Conservation (phyloP, 2,113 vertebrate species). For the Archilochus colubris region DNA sequence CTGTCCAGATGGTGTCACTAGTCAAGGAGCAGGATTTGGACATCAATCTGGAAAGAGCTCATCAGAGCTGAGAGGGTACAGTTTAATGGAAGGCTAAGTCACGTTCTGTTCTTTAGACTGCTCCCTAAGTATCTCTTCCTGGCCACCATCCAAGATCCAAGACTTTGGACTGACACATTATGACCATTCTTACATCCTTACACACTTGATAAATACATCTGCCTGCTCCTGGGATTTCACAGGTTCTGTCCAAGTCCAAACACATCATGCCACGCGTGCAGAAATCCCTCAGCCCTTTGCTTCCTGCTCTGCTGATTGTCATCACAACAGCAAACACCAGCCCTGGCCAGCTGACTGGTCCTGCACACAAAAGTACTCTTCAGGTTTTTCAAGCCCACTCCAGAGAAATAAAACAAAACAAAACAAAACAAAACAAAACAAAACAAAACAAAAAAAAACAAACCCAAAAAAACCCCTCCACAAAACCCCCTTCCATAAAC, state of each 20-base stretch:
- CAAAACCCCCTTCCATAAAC: background rate
- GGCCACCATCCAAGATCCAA: background rate
- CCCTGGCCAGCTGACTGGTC: constrained; percentile 36
- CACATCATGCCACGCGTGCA: background rate
- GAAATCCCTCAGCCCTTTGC: constrained; percentile 3
- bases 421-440: background rate
- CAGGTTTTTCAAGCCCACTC: constrained; percentile 56
- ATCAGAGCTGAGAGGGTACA: background rate
- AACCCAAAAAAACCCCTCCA: too few relatives aligned
- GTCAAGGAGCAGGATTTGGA: background rate
- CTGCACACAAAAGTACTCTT: constrained; percentile 40
- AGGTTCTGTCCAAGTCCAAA: background rate
- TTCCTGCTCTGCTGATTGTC: constrained; percentile 65
- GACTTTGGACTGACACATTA: background rate
- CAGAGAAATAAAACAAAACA: constrained; percentile 4
- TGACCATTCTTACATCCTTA: background rate
- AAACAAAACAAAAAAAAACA: too few relatives aligned
- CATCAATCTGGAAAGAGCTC: background rate
- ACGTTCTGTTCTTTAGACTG: background rate
- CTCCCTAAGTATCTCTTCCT: background rate
- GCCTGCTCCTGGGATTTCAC: background rate
- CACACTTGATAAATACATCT: background rate
- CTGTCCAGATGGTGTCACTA: background rate
- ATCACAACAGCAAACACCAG: constrained; percentile 45
- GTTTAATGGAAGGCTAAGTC: background rate